Evolutionary conservation across 2,797 vertebrate genomes (phyloP), one percentile per base, ranked within the genome.

Genomic region (Gadopsis bispinosus): DNA sequence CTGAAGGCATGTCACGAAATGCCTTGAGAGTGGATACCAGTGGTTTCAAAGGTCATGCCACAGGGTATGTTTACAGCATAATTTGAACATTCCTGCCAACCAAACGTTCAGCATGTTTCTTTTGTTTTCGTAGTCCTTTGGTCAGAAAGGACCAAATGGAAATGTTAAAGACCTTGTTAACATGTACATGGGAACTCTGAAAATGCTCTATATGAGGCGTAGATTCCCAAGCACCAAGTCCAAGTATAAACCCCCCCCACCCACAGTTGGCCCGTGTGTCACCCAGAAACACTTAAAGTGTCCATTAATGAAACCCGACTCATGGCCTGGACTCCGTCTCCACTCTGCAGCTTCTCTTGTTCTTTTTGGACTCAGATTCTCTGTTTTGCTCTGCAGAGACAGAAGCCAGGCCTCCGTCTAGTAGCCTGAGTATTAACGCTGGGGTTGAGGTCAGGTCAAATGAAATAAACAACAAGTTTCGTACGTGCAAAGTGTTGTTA

Each of bases 341-440:
- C 35, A 8, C 72, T 76, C 64, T 53, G 19, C 48, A 63, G 67
- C 83, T 64, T 73, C 77, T 31, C 11, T 68, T 72, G 69, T 66
- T 78, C 70, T 69, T 56, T 53, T 59, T 73, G 55, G 47, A 68
- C 74, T 79, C 45, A 37, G 43, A 17, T 50, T 74, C 45, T 71
- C 37, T 80, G 72, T 69, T 79, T 72, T 58, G 3, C 78, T 81
- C 61, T 10, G 55, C 6, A 77, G 71, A 89, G 91, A 93, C 90
- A 94, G 79, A 94, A 93, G 75, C 91, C 93, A 94, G 93, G 63
- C 89, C 75, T 75, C 62, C 5, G 3, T 85, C 54, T 88, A 74
- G 90, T 85, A 89, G 84, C 83, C 65, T n/a, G 60, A 60, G 75
- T 55, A 56, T 86, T 77, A 86, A 78, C 54, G 22, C 37, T 12